These are phyloP conservation scores for Venturia canescens DNA, from an alignment of 1,140 invertebrate species.

Conservation along the genomic window DNA sequence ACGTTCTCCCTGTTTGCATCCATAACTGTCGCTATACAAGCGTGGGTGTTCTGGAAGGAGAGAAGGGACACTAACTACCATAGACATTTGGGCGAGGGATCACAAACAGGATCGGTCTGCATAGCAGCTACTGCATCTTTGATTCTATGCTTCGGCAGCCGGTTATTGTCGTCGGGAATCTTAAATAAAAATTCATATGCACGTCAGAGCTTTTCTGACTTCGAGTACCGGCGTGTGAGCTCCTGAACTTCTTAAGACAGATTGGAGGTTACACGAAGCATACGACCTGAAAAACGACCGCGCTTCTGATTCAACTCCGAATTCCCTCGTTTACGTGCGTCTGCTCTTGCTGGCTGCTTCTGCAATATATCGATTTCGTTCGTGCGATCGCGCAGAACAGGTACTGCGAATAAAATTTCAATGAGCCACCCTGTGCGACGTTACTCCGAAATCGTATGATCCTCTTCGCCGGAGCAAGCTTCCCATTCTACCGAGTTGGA, in stretches of 20 bases:
- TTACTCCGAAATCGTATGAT: background rate
- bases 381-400: background rate
- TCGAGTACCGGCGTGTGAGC: background rate
- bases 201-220: background rate
- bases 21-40: conserved; percentile 68
- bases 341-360: background rate
- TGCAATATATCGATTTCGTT: conserved; percentile 9
- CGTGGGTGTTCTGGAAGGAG: conserved; percentile 64
- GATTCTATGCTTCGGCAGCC: too few relatives aligned
- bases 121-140: background rate
- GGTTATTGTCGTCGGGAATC: too few relatives aligned
- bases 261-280: too few relatives aligned
- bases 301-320: too few relatives aligned
- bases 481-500: too few relatives aligned
- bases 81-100: background rate
- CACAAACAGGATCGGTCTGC: conserved; percentile 13
- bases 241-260: background rate
- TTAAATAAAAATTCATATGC: too few relatives aligned
- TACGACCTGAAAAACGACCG: background rate
- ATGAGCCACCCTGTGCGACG: conserved; percentile 9
- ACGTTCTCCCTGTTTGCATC: conserved; percentile 69
- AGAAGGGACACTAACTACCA: background rate
- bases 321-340: background rate
- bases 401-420: conserved; percentile 36
- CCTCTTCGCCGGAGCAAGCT: background rate